A percentile compares a stretch with the other conserved stretches of the same genome.
Evolutionary conservation across 30 jellyfish, hydroid and myxozoan species (phyloP).

Genomic region (Aurelia aurita): DNA sequence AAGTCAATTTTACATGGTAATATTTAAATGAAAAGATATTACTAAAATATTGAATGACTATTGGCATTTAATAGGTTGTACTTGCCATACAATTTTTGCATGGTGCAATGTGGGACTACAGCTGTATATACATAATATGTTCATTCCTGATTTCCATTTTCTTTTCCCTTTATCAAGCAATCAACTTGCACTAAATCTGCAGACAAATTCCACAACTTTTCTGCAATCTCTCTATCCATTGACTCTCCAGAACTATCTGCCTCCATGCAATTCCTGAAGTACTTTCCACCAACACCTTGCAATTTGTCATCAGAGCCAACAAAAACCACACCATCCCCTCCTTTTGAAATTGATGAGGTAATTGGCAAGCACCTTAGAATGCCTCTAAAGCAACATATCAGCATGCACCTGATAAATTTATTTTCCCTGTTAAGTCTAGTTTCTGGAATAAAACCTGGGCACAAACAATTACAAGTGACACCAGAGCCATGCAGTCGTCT

Average conservation of each 20-base stretch:
- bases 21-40: not conserved
- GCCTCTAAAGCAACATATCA: slow-evolving; percentile 70
- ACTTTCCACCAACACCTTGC: slow-evolving; percentile 74
- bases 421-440: slow-evolving; percentile 60
- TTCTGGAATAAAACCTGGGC: slow-evolving; percentile 75
- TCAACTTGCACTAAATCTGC: slow-evolving; percentile 57
- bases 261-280: slow-evolving; percentile 50
- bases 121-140: no score
- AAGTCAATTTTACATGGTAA: no score
- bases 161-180: not conserved
- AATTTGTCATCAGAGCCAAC: slow-evolving; percentile 61
- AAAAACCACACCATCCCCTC: slow-evolving; percentile 69
- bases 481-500: slow-evolving; percentile 74
- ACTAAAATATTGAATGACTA: slow-evolving; percentile 1
- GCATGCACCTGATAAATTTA: slow-evolving; percentile 31
- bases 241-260: slow-evolving; percentile 69
- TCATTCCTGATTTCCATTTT: no score
- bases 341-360: slow-evolving; percentile 55
- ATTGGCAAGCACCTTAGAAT: slow-evolving; percentile 66
- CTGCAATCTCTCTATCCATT: slow-evolving; percentile 75
- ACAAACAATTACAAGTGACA: slow-evolving; percentile 64
- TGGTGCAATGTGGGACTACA: no score
- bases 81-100: no score
- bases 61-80: no score
- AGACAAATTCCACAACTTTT: slow-evolving; percentile 65